These are phyloP conservation scores for Barbus barbus DNA, from an alignment of 2,113 vertebrate species.

Conservation along the genomic window DNA sequence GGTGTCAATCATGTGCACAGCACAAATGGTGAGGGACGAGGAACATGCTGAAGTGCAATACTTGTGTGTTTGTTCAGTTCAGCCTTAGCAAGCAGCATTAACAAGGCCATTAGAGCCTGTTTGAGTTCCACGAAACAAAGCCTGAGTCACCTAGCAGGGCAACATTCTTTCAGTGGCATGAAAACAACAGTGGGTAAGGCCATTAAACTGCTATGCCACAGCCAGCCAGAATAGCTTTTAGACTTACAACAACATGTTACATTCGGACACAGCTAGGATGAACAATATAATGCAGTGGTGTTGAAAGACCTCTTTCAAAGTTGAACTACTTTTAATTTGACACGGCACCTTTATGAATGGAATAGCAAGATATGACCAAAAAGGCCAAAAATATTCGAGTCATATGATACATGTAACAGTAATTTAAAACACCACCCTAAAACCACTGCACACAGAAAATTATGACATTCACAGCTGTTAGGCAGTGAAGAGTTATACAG, in stretches of 20 bases:
- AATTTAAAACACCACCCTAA: too few relatives aligned
- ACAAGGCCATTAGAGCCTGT: background rate
- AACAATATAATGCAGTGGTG: too few relatives aligned
- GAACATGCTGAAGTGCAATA: background rate
- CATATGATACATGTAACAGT: background rate
- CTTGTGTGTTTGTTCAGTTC: background rate
- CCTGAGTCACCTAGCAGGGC: background rate
- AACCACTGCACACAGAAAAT: background rate
- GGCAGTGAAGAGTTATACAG: conserved; percentile 17
- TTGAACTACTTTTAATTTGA: too few relatives aligned
- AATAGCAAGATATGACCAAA: background rate
- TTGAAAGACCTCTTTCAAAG: too few relatives aligned
- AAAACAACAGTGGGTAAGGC: background rate
- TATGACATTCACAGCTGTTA: background rate
- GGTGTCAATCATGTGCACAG: background rate
- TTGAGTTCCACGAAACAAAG: background rate
- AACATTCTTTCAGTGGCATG: conserved; percentile 20
- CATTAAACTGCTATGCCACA: background rate
- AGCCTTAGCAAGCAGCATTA: background rate
- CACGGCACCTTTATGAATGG: too few relatives aligned
- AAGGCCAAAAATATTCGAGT: background rate
- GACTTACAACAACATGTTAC: too few relatives aligned
- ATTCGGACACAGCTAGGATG: too few relatives aligned
- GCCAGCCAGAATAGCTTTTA: background rate
- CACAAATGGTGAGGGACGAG: background rate